These are phyloP conservation scores for Cryptus viduatorius DNA, from an alignment of 2,888 invertebrate genomes.

Conservation along the genomic window DNA sequence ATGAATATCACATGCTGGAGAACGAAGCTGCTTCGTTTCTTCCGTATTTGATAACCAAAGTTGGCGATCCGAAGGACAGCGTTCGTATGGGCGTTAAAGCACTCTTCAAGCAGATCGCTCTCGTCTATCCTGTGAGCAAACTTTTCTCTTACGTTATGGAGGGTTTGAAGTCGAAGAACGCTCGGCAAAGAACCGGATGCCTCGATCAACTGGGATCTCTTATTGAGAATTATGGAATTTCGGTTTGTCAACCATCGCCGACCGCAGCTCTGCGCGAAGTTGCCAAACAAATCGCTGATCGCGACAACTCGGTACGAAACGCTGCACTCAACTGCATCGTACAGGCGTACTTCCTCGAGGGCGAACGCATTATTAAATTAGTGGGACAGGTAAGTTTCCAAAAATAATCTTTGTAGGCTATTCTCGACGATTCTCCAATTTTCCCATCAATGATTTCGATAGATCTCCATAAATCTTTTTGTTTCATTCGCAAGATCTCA, in stretches of 20 bases:
- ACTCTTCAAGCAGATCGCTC: constrained; percentile 93
- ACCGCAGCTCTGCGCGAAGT: constrained; percentile 94
- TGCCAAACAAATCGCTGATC: constrained; percentile 97
- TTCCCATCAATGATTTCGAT: background rate
- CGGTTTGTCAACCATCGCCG: constrained; percentile 93
- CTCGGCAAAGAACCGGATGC: constrained; percentile 98
- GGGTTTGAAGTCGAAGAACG: constrained; percentile 98
- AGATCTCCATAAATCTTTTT: background rate
- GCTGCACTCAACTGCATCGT: constrained; percentile 98
- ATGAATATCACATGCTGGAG: constrained; percentile 94
- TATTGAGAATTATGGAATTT: constrained; percentile 94
- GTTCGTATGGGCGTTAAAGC: constrained; percentile 95
- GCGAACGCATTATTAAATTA: constrained; percentile 96
- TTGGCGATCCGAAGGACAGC: constrained; percentile 98
- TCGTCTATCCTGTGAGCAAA: constrained; percentile 95
- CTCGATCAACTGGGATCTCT: constrained; percentile 95
- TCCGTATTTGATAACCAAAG: constrained; percentile 97
- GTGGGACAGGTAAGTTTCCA: constrained; percentile 91
- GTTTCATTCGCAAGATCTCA: constrained; percentile 87
- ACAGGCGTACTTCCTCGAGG: constrained; percentile 95
- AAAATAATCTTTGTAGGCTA: background rate
- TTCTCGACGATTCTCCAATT: too few species aligned
- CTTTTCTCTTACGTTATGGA: constrained; percentile 97
- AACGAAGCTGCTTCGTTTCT: constrained; percentile 97
- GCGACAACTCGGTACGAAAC: constrained; percentile 97